These are phyloP conservation scores for Chelmon rostratus DNA, from an alignment of 2,797 vertebrate species.

Conservation along the genomic window DNA sequence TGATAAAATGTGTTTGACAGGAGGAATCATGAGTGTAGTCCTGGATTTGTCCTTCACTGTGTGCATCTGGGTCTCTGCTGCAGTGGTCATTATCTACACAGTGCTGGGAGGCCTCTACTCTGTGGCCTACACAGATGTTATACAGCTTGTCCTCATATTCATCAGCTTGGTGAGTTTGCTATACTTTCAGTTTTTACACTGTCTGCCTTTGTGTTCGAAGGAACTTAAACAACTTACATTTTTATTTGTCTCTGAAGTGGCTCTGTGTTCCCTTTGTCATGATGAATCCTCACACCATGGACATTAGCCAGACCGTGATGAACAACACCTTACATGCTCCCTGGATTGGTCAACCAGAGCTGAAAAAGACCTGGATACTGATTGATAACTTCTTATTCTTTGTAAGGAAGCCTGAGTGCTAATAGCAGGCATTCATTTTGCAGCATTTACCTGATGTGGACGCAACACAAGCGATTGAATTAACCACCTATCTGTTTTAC, in stretches of 20 bases:
- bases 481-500: not conserved
- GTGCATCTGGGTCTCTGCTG: constrained; percentile 78
- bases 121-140: constrained; percentile 70
- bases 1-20: constrained; percentile 55
- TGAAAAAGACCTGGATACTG: constrained; percentile 68
- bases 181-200: too few species aligned
- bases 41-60: constrained; percentile 73
- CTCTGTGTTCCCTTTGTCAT: not conserved
- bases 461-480: too few species aligned
- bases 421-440: too few species aligned
- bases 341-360: constrained; percentile 78
- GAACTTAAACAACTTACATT: not conserved
- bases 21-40: constrained; percentile 80
- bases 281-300: constrained; percentile 66
- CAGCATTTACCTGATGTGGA: too few species aligned
- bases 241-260: constrained; percentile 6
- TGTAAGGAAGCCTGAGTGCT: too few species aligned
- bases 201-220: too few species aligned
- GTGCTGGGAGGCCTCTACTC: constrained; percentile 82
- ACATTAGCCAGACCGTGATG: constrained; percentile 76
- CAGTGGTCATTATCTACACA: constrained; percentile 76
- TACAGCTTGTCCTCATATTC: constrained; percentile 81
- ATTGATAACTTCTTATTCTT: constrained; percentile 67
- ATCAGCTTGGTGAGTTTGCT: constrained; percentile 74
- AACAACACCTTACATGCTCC: constrained; percentile 75